phyloP scores from a whole-genome alignment of 2,888 invertebrate species.

The Gisinianus flammeolus region DNA sequence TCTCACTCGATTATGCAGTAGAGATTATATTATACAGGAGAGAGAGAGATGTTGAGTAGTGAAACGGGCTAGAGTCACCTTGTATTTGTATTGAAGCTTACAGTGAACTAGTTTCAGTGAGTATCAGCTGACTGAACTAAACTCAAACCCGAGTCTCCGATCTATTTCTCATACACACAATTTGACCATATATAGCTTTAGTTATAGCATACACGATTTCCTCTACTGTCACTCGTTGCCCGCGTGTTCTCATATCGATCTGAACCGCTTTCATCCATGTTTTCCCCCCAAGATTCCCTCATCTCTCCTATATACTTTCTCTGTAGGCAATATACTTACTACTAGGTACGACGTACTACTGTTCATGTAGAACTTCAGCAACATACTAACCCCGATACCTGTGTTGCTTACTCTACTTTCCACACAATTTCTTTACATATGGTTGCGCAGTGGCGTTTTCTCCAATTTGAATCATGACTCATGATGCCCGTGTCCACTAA shows the following conservation, averaged over 20 bases:
- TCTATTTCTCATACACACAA: conserved; percentile 10
- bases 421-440: no score
- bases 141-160: conserved; percentile 2
- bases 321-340: neutral
- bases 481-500: no score
- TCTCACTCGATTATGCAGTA: no score
- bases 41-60: neutral
- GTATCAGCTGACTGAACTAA: conserved; percentile 41
- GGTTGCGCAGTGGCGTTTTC: no score
- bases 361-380: no score
- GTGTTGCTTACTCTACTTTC: no score
- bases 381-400: no score
- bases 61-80: neutral
- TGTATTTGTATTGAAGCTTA: no score
- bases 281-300: conserved; percentile 24
- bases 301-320: neutral
- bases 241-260: conserved; percentile 56
- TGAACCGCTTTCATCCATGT: conserved; percentile 37
- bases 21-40: no score
- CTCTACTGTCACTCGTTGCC: conserved; percentile 57
- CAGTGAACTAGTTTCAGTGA: conserved; percentile 30
- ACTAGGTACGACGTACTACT: neutral
- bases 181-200: no score
- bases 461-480: no score
- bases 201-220: no score